Conservation (phyloP, 2,797 vertebrate species). For the Trachops cirrhosus region DNA sequence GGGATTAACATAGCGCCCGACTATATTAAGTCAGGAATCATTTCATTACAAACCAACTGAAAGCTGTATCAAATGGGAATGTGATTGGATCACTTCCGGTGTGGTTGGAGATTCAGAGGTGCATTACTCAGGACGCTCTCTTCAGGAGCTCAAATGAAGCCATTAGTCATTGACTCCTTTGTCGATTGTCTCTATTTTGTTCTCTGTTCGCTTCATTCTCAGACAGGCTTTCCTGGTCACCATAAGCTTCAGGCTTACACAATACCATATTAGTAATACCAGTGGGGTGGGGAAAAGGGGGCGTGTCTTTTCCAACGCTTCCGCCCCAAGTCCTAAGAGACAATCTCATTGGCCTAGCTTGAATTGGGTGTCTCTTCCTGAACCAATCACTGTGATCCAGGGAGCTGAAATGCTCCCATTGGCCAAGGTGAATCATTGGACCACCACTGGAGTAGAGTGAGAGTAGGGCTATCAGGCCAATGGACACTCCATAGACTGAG, state of each 20-base stretch:
- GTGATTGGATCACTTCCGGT: neutral
- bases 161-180: neutral
- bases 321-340: neutral
- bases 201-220: neutral
- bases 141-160: neutral
- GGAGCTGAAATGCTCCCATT: neutral
- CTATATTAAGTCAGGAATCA: neutral
- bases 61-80: neutral
- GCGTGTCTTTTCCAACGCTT: neutral
- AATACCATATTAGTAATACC: neutral
- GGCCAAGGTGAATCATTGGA: neutral
- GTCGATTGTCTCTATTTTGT: neutral
- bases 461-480: neutral
- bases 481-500: neutral
- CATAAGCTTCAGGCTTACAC: neutral
- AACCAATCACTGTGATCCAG: neutral
- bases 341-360: neutral
- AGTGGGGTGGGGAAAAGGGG: neutral
- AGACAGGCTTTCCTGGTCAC: neutral
- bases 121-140: neutral
- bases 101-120: neutral
- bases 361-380: neutral
- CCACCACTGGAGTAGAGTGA: neutral
- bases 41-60: neutral
- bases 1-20: neutral